phyloP scores from a whole-genome alignment of 2,888 invertebrate species.

The Himalopsyche anomala region DNA sequence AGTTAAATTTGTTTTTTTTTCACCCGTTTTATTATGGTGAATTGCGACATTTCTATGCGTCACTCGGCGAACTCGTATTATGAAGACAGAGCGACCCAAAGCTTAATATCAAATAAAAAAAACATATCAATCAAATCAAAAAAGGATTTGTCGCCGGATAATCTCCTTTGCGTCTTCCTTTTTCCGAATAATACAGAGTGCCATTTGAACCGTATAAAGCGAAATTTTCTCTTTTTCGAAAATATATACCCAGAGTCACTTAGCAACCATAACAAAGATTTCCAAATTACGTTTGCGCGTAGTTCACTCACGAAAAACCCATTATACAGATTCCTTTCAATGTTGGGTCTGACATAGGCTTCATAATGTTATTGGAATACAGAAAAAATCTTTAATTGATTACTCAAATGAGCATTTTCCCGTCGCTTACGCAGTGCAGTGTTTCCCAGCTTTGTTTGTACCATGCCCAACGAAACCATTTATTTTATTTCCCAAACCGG shows the following conservation, averaged over 20 bases:
- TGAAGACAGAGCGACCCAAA: neutral
- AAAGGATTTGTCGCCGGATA: slow-evolving; percentile 31
- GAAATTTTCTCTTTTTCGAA: neutral
- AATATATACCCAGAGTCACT: neutral
- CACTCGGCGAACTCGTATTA: neutral
- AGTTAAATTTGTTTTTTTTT: too few relatives aligned
- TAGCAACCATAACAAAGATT: slow-evolving; percentile 24
- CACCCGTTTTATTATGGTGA: neutral
- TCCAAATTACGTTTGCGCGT: neutral
- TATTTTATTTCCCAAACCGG: too few relatives aligned
- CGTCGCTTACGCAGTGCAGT: too few relatives aligned
- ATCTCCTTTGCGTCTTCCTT: slow-evolving; percentile 12
- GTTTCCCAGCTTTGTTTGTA: too few relatives aligned
- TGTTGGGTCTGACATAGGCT: too few relatives aligned
- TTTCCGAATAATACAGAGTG: slow-evolving; percentile 7
- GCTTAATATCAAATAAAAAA: slow-evolving; percentile 26
- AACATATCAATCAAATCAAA: slow-evolving; percentile 34
- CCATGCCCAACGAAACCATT: too few relatives aligned
- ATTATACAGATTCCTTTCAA: too few relatives aligned
- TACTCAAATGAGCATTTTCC: too few relatives aligned
- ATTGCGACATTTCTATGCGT: slow-evolving; percentile 10
- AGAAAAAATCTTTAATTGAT: too few relatives aligned
- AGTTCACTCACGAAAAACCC: too few relatives aligned
- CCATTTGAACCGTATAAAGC: slow-evolving; percentile 7
- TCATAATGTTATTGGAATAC: too few relatives aligned